Conservation (phyloP, 64 coral and sea anemone genomes). For the Montipora capricornis region DNA sequence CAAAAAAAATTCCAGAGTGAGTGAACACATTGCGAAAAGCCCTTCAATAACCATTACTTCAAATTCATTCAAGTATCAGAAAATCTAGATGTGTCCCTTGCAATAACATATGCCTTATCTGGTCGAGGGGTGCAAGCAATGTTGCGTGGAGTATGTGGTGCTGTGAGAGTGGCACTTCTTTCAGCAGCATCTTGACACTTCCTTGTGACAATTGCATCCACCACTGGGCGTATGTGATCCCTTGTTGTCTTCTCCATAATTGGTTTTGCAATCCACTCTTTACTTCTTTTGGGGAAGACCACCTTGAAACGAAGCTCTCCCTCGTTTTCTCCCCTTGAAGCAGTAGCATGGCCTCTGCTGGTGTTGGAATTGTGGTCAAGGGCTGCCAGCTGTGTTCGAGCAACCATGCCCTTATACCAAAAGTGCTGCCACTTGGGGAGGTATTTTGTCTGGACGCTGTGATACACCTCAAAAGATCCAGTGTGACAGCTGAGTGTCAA, state of each 20-base stretch:
- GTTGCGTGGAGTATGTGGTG: slow-evolving; percentile 18
- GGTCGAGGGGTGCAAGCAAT: slow-evolving; percentile 10
- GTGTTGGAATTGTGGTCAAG: background rate
- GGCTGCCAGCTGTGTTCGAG: slow-evolving; percentile 38
- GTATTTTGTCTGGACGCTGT: too few species aligned
- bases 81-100: background rate
- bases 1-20: too few species aligned
- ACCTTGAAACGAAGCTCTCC: slow-evolving; percentile 25
- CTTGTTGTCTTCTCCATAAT: slow-evolving; percentile 47
- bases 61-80: too few species aligned
- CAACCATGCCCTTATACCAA: background rate
- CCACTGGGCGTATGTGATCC: background rate
- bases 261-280: slow-evolving; percentile 32
- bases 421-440: too few species aligned
- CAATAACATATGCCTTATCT: slow-evolving; percentile 18
- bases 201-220: slow-evolving; percentile 33
- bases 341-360: background rate
- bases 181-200: slow-evolving; percentile 30
- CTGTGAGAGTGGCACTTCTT: slow-evolving; percentile 21
- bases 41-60: too few species aligned
- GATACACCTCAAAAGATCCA: too few species aligned
- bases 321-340: background rate
- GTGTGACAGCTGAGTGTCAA: background rate
- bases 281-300: slow-evolving; percentile 15
- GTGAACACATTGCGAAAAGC: too few species aligned